phyloP scores from a whole-genome alignment of 1,140 invertebrate genomes.

The Gonioctena quinquepunctata region DNA sequence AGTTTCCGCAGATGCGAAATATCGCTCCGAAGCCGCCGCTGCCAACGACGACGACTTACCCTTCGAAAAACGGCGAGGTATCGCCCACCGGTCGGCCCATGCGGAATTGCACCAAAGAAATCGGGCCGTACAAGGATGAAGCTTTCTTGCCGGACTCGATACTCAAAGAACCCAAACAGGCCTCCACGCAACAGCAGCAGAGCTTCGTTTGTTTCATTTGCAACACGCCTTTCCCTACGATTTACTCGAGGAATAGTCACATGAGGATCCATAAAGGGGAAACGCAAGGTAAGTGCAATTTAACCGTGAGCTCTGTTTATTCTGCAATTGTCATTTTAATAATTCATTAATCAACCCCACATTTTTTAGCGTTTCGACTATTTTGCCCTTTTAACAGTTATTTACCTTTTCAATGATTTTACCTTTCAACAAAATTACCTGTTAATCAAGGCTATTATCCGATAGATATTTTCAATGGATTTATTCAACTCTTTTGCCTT shows the following conservation, averaged over 20 bases:
- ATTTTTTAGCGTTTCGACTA: no score
- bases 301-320: no score
- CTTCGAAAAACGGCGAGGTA: slow-evolving; percentile 33
- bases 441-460: no score
- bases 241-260: slow-evolving; percentile 52
- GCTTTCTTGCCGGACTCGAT: slow-evolving; percentile 27
- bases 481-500: no score
- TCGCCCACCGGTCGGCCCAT: slow-evolving; percentile 42
- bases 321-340: no score
- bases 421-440: no score
- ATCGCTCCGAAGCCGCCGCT: neutral
- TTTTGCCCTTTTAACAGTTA: no score
- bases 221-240: slow-evolving; percentile 48
- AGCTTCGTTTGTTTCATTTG: slow-evolving; percentile 50
- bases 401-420: no score
- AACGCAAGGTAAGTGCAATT: slow-evolving; percentile 1
- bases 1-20: slow-evolving; percentile 12
- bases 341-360: no score
- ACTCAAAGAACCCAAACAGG: slow-evolving; percentile 22
- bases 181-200: slow-evolving; percentile 13
- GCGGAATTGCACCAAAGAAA: slow-evolving; percentile 45
- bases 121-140: slow-evolving; percentile 43
- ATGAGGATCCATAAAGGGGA: slow-evolving; percentile 52
- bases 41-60: neutral
- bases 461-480: no score